These are phyloP conservation scores for Lasioglossum lativentre DNA, from an alignment of 2,888 invertebrate species.

Conservation along the genomic window DNA sequence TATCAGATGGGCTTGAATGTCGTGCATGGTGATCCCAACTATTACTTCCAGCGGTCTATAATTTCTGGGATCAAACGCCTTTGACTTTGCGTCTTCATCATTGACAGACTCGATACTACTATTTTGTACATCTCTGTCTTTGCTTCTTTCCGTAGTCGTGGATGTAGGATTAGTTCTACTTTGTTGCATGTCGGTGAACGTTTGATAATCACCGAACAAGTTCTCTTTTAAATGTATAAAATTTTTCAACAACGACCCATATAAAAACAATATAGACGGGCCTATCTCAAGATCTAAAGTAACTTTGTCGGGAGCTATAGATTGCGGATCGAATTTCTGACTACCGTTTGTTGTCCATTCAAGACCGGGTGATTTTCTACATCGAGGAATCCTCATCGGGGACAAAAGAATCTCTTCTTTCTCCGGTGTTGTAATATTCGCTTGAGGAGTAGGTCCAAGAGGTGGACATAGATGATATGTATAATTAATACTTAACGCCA, in stretches of 20 bases:
- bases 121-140: conserved; percentile 82
- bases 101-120: conserved; percentile 87
- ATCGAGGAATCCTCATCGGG: conserved; percentile 95
- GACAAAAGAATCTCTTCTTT: conserved; percentile 96
- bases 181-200: conserved; percentile 96
- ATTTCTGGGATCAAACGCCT: conserved; percentile 93
- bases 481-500: conserved; percentile 95
- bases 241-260: conserved; percentile 95
- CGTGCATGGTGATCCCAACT: conserved; percentile 96
- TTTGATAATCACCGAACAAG: conserved; percentile 98
- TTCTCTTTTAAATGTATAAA: conserved; percentile 97
- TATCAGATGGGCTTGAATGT: conserved; percentile 97
- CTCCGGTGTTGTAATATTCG: conserved; percentile 96
- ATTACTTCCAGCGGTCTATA: conserved; percentile 96
- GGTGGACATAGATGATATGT: conserved; percentile 97
- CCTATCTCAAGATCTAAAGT: conserved; percentile 97
- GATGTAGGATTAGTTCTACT: conserved; percentile 85
- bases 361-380: conserved; percentile 89
- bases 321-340: conserved; percentile 94
- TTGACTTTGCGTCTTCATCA: conserved; percentile 87
- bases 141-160: conserved; percentile 76
- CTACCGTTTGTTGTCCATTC: conserved; percentile 89
- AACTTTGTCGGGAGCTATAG: conserved; percentile 94
- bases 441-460: conserved; percentile 94
- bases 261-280: conserved; percentile 95